Base-by-base conservation (phyloP, 2,113 vertebrate species). In the Pardalotus punctatus region DNA sequence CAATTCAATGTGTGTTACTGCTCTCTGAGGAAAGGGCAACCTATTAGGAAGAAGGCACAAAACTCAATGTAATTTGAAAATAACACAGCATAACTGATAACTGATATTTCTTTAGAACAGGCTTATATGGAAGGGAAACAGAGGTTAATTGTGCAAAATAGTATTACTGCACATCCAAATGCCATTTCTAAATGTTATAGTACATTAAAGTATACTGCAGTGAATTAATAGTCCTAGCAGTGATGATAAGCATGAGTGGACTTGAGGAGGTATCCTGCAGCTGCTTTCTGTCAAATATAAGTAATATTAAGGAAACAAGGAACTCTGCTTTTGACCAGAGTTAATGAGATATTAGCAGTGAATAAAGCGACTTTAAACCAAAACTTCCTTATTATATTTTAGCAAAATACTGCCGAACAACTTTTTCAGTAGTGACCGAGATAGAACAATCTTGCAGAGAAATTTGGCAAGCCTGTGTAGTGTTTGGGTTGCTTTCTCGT, bases 131-230 rank as follows among this genome's bases (percentile, higher is more conserved):
- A 91, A 77, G 81, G 57, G 62, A 95, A 96, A 61, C 72, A 84
- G 23, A 69, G 92, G 94, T 97, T 96, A 97, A 97, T 93, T 96
- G 94, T 86, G 90, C 89, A 94, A 95, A 96, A 96, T 90, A 96
- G 71, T 93, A 89, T 94, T 92, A 80, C 80, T 92, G 83, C 88
- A 87, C 76, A 97, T 61, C 78, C 86, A 73, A 92, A 86, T 94
- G 88, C 56, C 65, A 88, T 81, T 85, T 92, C 82, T 94, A 76
- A 95, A 92, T 95, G 88, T 93, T 93, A 94, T 79, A 89, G 70
- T 92, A 72, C 90, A 94, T 96, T 96, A 96, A 95, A 92, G 80
- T 69, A 81, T 51, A 88, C 54, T 65, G 56, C 90, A 61, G 84
- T 73, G 92, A 96, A 94, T 95, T 96, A 94, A 96, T 83, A 94